Conservation (phyloP, 2,113 vertebrate species). For the Macrotus californicus region DNA sequence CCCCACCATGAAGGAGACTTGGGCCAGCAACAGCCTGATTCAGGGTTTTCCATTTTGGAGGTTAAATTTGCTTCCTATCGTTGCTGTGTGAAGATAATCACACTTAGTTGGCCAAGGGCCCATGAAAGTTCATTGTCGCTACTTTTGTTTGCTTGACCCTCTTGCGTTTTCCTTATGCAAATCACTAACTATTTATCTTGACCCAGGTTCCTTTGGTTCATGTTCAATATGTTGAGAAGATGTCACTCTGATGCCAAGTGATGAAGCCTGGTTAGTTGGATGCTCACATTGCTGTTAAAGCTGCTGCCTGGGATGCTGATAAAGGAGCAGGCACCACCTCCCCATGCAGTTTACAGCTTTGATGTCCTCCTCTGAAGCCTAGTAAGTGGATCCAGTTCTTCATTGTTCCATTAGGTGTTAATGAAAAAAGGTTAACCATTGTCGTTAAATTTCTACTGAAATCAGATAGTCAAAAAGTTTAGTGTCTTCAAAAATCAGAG, state of each 20-base stretch:
- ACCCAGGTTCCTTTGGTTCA: background rate
- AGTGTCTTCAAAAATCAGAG: background rate
- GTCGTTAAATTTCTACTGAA: background rate
- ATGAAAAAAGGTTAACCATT: background rate
- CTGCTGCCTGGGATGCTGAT: accelerated
- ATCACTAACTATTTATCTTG: background rate
- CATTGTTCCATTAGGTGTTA: background rate
- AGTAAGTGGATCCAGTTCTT: background rate
- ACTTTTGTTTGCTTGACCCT: background rate
- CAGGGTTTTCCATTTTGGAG: background rate
- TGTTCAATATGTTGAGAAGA: background rate
- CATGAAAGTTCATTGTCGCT: too few relatives aligned
- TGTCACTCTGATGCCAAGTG: accelerated
- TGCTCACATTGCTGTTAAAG: accelerated
- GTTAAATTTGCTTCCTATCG: background rate
- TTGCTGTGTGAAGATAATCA: background rate
- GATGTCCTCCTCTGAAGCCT: accelerated
- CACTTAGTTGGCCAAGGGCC: accelerated
- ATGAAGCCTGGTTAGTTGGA: accelerated
- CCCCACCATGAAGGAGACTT: too few relatives aligned
- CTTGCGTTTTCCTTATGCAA: background rate
- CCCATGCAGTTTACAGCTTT: accelerated
- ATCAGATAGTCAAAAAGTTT: background rate
- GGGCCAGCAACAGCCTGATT: too few relatives aligned
- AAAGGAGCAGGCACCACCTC: accelerated